A percentile compares a stretch with the other conserved stretches of the same genome.
phyloP scores from a whole-genome alignment of 2,888 invertebrate genomes.

The Cylloceria caligata region DNA sequence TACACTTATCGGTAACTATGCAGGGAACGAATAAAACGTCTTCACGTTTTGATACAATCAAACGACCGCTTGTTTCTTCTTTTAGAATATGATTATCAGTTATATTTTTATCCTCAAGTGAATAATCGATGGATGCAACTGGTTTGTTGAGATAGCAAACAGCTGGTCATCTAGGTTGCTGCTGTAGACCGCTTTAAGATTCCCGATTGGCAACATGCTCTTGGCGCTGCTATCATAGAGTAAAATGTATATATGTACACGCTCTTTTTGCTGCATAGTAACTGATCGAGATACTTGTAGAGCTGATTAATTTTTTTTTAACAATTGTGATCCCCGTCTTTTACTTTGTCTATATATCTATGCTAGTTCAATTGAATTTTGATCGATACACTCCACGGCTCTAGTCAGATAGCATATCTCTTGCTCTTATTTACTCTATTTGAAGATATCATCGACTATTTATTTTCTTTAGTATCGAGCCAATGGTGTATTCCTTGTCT shows the following conservation, averaged over 20 bases:
- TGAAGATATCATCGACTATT: conserved; percentile 37
- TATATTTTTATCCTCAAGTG: conserved; percentile 35
- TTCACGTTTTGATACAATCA: not conserved
- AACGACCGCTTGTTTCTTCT: not conserved
- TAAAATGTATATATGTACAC: conserved; percentile 17
- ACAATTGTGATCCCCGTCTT: conserved; percentile 29
- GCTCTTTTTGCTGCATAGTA: conserved; percentile 29
- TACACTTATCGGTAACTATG: not conserved
- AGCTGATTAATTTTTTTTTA: conserved; percentile 42
- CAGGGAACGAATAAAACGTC: not conserved
- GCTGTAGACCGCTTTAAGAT: conserved; percentile 27
- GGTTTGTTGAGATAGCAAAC: conserved; percentile 25
- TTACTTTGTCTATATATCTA: conserved; percentile 8
- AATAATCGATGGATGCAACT: conserved; percentile 48
- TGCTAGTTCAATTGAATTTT: conserved; percentile 59
- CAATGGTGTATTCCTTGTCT: conserved; percentile 42
- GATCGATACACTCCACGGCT: conserved; percentile 55
- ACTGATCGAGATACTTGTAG: conserved; percentile 30
- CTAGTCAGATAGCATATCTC: conserved; percentile 39
- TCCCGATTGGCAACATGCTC: conserved; percentile 44
- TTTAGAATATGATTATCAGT: not conserved
- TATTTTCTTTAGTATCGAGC: conserved; percentile 40
- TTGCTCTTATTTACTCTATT: conserved; percentile 26
- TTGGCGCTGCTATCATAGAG: conserved; percentile 3
- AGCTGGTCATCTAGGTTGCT: conserved; percentile 40